A percentile compares a stretch with the other conserved stretches of the same genome.
Conservation (phyloP, 2,888 invertebrate species). For the Macrophya annulata region DNA sequence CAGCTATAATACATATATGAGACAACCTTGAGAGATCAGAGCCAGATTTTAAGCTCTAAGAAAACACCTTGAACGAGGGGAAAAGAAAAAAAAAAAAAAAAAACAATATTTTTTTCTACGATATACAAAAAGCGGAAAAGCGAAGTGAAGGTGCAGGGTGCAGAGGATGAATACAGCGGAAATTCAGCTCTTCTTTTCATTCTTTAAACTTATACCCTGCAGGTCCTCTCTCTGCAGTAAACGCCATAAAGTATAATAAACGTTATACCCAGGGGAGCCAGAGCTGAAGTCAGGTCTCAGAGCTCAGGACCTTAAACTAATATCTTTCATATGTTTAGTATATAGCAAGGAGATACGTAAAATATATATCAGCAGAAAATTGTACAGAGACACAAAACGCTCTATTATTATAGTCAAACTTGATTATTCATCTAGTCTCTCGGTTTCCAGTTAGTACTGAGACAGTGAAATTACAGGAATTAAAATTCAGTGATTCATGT, state of each 20-base stretch:
- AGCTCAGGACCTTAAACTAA: not conserved
- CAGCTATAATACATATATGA: constrained; percentile 20
- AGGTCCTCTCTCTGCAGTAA: not conserved
- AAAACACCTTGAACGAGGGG: not conserved
- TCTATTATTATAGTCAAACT: not conserved
- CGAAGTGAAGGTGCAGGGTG: too few species aligned
- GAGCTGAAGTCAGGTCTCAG: not conserved
- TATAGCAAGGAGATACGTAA: too few species aligned
- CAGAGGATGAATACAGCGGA: constrained; percentile 4
- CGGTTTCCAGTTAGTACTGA: not conserved
- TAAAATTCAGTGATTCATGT: not conserved
- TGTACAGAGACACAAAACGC: not conserved
- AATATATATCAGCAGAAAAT: not conserved
- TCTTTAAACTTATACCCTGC: not conserved
- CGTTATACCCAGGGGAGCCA: not conserved
- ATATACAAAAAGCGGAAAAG: not conserved
- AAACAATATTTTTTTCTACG: not conserved
- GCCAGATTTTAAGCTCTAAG: not conserved
- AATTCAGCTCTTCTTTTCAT: not conserved
- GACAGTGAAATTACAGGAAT: not conserved
- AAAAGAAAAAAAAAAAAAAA: too few species aligned
- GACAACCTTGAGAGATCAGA: constrained; percentile 25
- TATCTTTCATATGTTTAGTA: not conserved
- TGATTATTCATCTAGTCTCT: not conserved
- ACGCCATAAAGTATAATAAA: not conserved